phyloP scores from a whole-genome alignment of 2,113 vertebrate genomes.

The Mobula hypostoma region DNA sequence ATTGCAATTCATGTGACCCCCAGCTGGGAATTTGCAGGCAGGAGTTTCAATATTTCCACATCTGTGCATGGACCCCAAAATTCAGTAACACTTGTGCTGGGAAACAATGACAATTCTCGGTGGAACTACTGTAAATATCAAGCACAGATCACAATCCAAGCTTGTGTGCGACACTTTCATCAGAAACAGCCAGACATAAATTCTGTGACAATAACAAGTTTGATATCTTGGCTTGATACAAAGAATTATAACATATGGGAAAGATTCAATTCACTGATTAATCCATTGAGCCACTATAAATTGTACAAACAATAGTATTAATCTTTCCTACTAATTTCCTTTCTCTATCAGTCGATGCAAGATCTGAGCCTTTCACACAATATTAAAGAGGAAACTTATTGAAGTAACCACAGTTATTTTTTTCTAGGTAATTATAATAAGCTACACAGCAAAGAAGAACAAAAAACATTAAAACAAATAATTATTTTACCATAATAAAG shows the following conservation, averaged over 20 bases:
- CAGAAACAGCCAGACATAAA: neutral
- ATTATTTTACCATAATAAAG: neutral
- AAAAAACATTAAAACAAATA: neutral
- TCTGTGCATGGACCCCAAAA: too few relatives aligned
- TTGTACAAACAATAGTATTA: neutral
- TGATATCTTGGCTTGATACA: neutral
- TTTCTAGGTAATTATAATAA: neutral
- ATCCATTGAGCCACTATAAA: neutral
- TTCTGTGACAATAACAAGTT: neutral
- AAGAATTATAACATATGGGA: neutral
- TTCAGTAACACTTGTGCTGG: too few relatives aligned
- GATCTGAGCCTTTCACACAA: neutral
- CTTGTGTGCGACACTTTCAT: neutral
- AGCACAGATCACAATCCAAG: too few relatives aligned
- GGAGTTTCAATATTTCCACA: too few relatives aligned
- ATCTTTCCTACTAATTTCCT: neutral
- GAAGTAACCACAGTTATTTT: neutral
- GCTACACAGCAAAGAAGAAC: neutral
- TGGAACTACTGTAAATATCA: too few relatives aligned
- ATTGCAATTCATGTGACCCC: too few relatives aligned
- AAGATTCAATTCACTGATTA: constrained; percentile 20
- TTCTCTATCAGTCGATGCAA: neutral
- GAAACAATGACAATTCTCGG: too few relatives aligned
- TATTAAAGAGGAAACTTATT: neutral
- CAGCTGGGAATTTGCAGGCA: too few relatives aligned